Conservation (phyloP, 1,140 invertebrate species). For the Drosophila lacteicornis region DNA sequence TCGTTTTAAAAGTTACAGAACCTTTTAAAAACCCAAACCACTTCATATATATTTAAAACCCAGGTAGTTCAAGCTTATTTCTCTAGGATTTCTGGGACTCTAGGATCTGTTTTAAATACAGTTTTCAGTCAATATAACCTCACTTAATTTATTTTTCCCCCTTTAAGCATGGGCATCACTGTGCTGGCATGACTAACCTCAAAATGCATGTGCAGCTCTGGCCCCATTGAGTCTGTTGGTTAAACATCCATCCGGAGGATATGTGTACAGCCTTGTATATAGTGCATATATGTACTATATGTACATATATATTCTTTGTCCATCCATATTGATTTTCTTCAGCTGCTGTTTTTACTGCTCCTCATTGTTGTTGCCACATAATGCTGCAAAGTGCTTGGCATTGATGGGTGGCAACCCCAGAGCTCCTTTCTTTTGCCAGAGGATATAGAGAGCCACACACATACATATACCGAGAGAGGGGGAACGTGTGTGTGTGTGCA, state of each 20-base stretch:
- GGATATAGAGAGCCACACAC: conserved; percentile 30
- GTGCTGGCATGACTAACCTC: background rate
- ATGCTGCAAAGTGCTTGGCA: conserved; percentile 62
- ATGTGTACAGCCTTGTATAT: conserved; percentile 11
- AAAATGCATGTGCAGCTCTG: conserved; percentile 7
- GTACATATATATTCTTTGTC: conserved; percentile 46
- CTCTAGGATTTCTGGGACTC: background rate
- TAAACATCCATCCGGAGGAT: background rate
- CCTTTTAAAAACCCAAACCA: no score
- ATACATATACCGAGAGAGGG: background rate
- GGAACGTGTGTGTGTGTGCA: background rate
- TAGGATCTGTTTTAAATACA: background rate
- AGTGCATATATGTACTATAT: background rate
- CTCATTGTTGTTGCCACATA: conserved; percentile 52
- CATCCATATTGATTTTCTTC: conserved; percentile 76
- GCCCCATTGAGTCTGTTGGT: conserved; percentile 17
- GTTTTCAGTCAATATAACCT: background rate
- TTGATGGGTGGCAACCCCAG: conserved; percentile 13
- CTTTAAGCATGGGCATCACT: background rate
- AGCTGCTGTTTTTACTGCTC: conserved; percentile 45
- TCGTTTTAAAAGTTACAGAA: no score
- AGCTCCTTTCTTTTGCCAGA: conserved; percentile 13
- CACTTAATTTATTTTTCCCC: background rate
- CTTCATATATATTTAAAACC: no score
- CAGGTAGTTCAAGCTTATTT: no score